Evolutionary conservation across 2,888 invertebrate genomes (phyloP).

Genomic region (Euplexia lucipara): DNA sequence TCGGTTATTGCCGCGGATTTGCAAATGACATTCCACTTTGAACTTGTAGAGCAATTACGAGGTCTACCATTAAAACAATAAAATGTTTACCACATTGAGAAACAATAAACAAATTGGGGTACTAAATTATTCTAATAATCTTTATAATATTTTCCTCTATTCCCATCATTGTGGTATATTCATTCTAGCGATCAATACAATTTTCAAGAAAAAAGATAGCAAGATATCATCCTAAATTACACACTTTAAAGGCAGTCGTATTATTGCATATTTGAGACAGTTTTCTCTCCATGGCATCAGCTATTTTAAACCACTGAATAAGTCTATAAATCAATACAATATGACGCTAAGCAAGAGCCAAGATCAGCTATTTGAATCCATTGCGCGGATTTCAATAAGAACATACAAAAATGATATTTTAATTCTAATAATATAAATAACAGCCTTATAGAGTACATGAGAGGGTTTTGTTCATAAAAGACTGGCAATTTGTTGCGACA

Average conservation of each 20-base stretch:
- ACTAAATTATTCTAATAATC: conserved; percentile 1
- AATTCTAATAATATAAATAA: conserved; percentile 66
- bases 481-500: conserved; percentile 85
- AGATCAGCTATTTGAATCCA: conserved; percentile 51
- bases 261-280: conserved; percentile 33
- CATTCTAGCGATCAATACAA: not conserved
- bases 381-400: conserved; percentile 36
- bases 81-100: conserved; percentile 10
- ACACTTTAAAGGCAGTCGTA: conserved; percentile 22
- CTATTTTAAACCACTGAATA: conserved; percentile 8
- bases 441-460: conserved; percentile 63
- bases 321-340: conserved; percentile 35
- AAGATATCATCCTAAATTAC: conserved; percentile 23
- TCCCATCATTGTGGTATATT: not conserved
- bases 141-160: conserved; percentile 6
- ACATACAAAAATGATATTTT: conserved; percentile 60
- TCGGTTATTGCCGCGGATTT: too few relatives aligned
- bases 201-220: conserved; percentile 17
- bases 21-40: too few relatives aligned
- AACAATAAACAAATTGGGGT: conserved; percentile 19
- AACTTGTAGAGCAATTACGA: too few relatives aligned
- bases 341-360: conserved; percentile 29
- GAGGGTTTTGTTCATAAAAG: conserved; percentile 77
- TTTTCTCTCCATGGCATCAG: not conserved
- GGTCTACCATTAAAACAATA: conserved; percentile 1